phyloP scores from a whole-genome alignment of 1,140 invertebrate genomes.

The Panagrolaimus sp. region DNA sequence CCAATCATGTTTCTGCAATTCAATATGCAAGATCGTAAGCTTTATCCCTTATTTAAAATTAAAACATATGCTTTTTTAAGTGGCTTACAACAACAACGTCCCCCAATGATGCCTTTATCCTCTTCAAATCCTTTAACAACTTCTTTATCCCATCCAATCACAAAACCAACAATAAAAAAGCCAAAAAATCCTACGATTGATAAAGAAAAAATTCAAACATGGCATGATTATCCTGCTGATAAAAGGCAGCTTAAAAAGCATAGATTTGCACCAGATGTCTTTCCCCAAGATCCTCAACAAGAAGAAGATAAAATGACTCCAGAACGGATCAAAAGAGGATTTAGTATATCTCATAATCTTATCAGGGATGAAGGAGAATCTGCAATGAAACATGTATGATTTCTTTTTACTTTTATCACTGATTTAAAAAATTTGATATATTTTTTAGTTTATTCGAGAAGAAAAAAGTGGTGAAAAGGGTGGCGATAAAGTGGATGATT shows the following conservation, averaged over 20 bases:
- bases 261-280: conserved; percentile 35
- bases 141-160: background rate
- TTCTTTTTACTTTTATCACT: too few species aligned
- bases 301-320: conserved; percentile 43
- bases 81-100: too few species aligned
- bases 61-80: too few species aligned
- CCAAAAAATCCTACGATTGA: background rate
- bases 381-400: too few species aligned
- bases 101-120: too few species aligned
- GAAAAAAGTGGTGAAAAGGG: too few species aligned
- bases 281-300: conserved; percentile 41
- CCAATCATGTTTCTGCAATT: too few species aligned
- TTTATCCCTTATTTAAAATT: too few species aligned
- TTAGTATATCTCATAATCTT: background rate
- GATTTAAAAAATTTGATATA: background rate
- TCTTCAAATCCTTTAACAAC: too few species aligned
- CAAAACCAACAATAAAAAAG: conserved; percentile 4
- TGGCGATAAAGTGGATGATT: conserved; percentile 24
- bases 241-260: conserved; percentile 7
- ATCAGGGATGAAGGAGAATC: too few species aligned
- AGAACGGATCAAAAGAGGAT: conserved; percentile 34
- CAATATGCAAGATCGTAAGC: too few species aligned
- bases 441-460: too few species aligned
- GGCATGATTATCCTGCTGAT: conserved; percentile 8
- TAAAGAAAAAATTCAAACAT: conserved; percentile 10